phyloP scores from a whole-genome alignment of 2,888 invertebrate genomes.

The Synanthedon myopaeformis region DNA sequence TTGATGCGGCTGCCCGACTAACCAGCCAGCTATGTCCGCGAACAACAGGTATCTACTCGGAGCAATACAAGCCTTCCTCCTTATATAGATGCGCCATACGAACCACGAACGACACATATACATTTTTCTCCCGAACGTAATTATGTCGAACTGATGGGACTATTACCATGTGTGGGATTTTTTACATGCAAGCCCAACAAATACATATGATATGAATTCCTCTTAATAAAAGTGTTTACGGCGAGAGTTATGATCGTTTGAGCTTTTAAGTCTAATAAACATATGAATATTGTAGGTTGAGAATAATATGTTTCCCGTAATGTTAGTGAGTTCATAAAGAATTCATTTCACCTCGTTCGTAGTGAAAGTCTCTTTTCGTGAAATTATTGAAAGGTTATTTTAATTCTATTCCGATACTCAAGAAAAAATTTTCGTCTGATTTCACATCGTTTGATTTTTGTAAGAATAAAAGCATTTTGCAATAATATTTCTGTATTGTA shows the following conservation, averaged over 20 bases:
- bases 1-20: conserved; percentile 5
- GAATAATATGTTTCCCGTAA: too few relatives aligned
- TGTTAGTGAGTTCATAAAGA: too few relatives aligned
- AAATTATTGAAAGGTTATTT: too few relatives aligned
- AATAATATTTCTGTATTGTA: too few relatives aligned
- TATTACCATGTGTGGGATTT: neutral
- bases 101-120: neutral
- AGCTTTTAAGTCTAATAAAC: too few relatives aligned
- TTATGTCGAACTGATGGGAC: neutral
- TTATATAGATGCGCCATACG: neutral
- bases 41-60: conserved; percentile 21
- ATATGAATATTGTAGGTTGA: too few relatives aligned
- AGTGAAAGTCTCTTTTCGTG: too few relatives aligned
- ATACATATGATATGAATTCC: neutral
- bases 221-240: neutral
- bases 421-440: too few relatives aligned
- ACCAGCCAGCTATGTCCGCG: conserved; percentile 12
- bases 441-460: too few relatives aligned
- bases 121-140: neutral
- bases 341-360: too few relatives aligned
- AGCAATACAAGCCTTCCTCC: neutral
- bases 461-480: too few relatives aligned
- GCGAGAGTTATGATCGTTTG: neutral
- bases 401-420: too few relatives aligned
- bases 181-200: neutral